Evolutionary conservation across 2,113 vertebrate genomes (phyloP).

Genomic region (Syngnathus floridae): DNA sequence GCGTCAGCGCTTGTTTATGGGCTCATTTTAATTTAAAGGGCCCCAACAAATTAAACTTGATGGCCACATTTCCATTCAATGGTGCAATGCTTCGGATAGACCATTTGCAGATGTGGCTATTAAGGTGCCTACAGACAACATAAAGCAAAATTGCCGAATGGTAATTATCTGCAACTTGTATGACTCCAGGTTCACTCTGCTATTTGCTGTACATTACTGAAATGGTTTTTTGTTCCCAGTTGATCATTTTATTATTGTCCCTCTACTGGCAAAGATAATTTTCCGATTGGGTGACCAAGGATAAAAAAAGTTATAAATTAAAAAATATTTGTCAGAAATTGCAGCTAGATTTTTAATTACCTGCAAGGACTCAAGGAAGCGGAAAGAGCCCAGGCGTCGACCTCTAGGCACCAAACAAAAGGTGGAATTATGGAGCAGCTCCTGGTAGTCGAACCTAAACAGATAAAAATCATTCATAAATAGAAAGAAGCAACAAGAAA

Average conservation of each 20-base stretch:
- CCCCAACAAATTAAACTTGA: conserved; percentile 35
- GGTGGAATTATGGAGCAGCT: conserved; percentile 82
- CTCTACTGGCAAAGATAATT: no score
- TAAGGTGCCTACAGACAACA: conserved; percentile 41
- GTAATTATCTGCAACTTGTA: conserved; percentile 32
- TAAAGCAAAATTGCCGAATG: conserved; percentile 20
- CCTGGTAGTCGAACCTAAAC: conserved; percentile 76
- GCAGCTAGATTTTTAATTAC: conserved; percentile 54
- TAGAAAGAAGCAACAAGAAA: neutral
- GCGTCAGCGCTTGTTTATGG: conserved; percentile 35
- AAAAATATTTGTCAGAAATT: no score
- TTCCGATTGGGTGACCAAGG: no score
- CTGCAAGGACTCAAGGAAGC: conserved; percentile 85
- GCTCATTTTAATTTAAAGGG: conserved; percentile 34
- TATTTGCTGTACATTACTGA: conserved; percentile 10
- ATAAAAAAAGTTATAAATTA: no score
- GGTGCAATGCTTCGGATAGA: conserved; percentile 29
- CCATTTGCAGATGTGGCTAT: conserved; percentile 51
- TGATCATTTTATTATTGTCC: no score
- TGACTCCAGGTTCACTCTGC: conserved; percentile 15
- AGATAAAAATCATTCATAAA: neutral
- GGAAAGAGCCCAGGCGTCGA: conserved; percentile 71
- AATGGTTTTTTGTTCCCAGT: neutral
- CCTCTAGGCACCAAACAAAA: conserved; percentile 88
- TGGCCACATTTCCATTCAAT: conserved; percentile 23